phyloP scores from a whole-genome alignment of 2,113 vertebrate species.

The Thamnophis sirtalis region DNA sequence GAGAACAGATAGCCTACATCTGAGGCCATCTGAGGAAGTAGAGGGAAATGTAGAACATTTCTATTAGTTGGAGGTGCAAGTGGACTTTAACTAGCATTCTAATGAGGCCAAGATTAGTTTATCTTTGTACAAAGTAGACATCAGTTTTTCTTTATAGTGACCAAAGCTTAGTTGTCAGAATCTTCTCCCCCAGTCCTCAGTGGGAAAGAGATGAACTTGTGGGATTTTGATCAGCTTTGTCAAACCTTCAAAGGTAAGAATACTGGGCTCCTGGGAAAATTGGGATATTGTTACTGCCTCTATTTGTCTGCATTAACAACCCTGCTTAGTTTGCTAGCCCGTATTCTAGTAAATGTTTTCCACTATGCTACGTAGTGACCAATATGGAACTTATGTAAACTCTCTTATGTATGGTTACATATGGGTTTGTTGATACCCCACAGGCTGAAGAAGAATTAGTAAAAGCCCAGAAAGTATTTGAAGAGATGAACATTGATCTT shows the following conservation, averaged over 20 bases:
- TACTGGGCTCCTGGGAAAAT: not conserved
- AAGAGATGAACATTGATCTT: slow-evolving; percentile 94
- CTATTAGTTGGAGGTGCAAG: not conserved
- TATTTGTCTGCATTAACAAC: not conserved
- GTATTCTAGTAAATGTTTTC: not conserved
- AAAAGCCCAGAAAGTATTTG: slow-evolving; percentile 97
- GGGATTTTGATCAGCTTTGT: not conserved
- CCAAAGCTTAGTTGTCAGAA: not conserved
- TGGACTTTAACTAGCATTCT: not conserved
- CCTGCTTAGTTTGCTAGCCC: not conserved
- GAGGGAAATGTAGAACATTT: not conserved
- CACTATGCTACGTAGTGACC: not conserved
- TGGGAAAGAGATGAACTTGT: not conserved
- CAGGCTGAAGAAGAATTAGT: slow-evolving; percentile 96
- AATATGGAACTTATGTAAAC: not conserved
- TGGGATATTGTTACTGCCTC: not conserved
- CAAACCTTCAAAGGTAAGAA: not conserved
- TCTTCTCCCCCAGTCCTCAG: not conserved
- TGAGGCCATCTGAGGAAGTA: not conserved
- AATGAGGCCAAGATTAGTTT: not conserved
- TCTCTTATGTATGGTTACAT: not conserved
- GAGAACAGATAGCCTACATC: not conserved
- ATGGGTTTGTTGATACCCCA: not conserved
- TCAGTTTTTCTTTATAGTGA: not conserved
- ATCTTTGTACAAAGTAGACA: not conserved